phyloP scores from a whole-genome alignment of 2,797 vertebrate species.

The Crocidura indochinensis region DNA sequence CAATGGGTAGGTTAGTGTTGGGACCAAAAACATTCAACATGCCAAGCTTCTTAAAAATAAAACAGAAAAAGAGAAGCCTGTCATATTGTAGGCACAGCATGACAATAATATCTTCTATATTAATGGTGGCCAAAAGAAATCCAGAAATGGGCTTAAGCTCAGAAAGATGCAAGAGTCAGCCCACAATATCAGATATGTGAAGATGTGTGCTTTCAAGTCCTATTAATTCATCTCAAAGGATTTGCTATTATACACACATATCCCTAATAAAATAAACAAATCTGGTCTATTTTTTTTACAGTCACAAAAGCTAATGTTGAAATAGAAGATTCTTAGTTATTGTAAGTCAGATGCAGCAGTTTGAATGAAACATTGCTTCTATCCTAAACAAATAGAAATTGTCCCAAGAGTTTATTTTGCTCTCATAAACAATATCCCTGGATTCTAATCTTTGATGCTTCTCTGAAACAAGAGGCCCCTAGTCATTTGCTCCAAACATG shows the following conservation, averaged over 20 bases:
- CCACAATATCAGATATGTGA: background rate
- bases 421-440: background rate
- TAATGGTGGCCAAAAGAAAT: background rate
- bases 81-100: background rate
- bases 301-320: background rate
- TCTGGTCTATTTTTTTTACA: background rate
- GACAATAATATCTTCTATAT: background rate
- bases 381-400: background rate
- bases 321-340: background rate
- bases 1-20: conserved; percentile 3
- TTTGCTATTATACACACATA: no score
- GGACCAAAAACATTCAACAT: conserved; percentile 13
- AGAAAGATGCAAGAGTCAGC: background rate
- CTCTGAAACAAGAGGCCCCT: background rate
- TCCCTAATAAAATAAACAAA: background rate
- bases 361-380: background rate
- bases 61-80: background rate
- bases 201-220: background rate
- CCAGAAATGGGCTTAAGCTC: background rate
- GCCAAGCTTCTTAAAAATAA: conserved; percentile 2
- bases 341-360: background rate
- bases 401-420: background rate
- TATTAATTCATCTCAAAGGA: background rate
- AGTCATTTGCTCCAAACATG: background rate
- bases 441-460: background rate